These are phyloP conservation scores for Papilio dardanus DNA, from an alignment of 1,140 invertebrate genomes.

Conservation along the genomic window DNA sequence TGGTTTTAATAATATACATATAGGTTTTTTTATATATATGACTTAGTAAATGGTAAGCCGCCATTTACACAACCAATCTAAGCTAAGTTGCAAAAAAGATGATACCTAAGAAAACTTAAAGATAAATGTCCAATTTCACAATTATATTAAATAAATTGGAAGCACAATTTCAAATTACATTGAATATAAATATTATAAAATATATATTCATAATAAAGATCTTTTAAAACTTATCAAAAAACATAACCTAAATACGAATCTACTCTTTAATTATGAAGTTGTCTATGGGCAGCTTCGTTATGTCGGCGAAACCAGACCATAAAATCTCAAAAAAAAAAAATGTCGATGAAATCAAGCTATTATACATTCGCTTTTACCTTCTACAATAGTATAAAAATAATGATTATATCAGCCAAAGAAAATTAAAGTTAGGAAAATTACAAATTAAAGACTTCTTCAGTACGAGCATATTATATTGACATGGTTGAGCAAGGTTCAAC, in stretches of 20 bases:
- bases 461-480: neutral
- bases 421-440: neutral
- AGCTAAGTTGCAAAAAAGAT: neutral
- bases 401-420: neutral
- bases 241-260: neutral
- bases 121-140: neutral
- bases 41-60: neutral
- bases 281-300: neutral
- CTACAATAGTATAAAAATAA: too few species aligned
- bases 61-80: neutral
- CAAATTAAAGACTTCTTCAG: too few species aligned
- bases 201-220: neutral
- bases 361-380: too few species aligned
- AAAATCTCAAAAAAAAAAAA: too few species aligned
- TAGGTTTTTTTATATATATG: too few species aligned
- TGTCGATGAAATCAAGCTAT: too few species aligned
- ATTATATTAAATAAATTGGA: slow-evolving; percentile 1
- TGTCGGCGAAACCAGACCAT: neutral
- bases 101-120: neutral
- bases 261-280: neutral
- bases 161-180: neutral
- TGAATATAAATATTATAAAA: neutral
- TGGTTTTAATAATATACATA: neutral
- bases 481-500: neutral
- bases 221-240: neutral